Base-by-base conservation (phyloP, 2,113 vertebrate genomes). In the Corythoichthys haematopterus region DNA sequence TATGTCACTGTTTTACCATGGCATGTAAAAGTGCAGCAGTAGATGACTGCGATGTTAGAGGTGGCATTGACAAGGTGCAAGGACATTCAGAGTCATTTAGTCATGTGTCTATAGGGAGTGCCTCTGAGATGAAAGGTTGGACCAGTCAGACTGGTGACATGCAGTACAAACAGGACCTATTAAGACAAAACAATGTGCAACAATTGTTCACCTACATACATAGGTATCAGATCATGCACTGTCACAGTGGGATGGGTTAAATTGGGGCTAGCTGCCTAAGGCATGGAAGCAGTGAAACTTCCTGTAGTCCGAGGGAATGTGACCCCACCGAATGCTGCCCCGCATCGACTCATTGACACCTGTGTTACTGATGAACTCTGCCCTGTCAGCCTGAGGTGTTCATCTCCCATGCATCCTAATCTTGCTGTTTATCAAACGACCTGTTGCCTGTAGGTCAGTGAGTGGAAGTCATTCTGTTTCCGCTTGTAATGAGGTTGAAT, bases 281-380 rank as follows among this genome's bases (percentile, higher is more conserved):
- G 68, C 64, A 33, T 72, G 76, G 69, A 51, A 60, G 53, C 12
- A 33, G 60, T 14, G 64, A 52, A 65, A 52, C 65, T 58, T 65
- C 57, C 64, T 65, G 37, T 68, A 38, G 52, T 63, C 14, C 40
- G 76, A 46, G 43, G 57, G 64, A 76, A 68, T 50, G 75, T 75
- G 71, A 69, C 60, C 70, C 68, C 77, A 79, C 75, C 70, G 66
- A 46, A 61, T n/a, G 50, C 68, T 71, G 36, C 64, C 20, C 71
- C 40, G 56, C 38, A 47, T 0, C 81, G 79, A 87, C 73, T 79
- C 77, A 80, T 14, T 14, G 55, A 75, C 76, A 79, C 73, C 78
- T 81, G 74, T 4, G 36, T 50, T 40, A 51, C 37, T 78, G 66
- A 82, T 1, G 4, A 69, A 74, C 67, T 64, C 46, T 68, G 65